These are phyloP conservation scores for Hippocampus guttulatus DNA, from an alignment of 2,113 vertebrate genomes.

Conservation along the genomic window DNA sequence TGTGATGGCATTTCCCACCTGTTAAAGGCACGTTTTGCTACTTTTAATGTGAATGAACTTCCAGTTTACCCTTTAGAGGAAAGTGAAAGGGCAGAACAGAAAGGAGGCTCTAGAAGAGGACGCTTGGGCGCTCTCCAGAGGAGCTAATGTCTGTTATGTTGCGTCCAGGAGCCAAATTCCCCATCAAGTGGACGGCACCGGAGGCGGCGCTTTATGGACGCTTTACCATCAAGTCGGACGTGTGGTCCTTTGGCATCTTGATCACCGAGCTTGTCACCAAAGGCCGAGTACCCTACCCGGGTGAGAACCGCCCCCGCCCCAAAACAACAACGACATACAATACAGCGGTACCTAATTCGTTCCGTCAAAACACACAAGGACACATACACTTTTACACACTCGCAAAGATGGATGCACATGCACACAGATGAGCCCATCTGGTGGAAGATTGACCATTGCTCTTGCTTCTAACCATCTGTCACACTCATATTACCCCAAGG, in stretches of 20 bases:
- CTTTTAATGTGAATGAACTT: not conserved
- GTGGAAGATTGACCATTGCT: slow-evolving; percentile 60
- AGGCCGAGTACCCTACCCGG: slow-evolving; percentile 94
- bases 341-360: too few relatives aligned
- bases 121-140: slow-evolving; percentile 31
- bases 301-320: slow-evolving; percentile 60
- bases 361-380: slow-evolving; percentile 6
- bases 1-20: not conserved
- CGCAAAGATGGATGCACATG: slow-evolving; percentile 13
- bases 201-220: slow-evolving; percentile 91
- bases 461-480: slow-evolving; percentile 70
- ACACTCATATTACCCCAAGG: slow-evolving; percentile 20
- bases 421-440: slow-evolving; percentile 65
- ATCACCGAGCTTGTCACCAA: slow-evolving; percentile 92
- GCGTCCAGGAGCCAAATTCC: slow-evolving; percentile 88
- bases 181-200: slow-evolving; percentile 95
- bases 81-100: not conserved
- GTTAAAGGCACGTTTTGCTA: not conserved
- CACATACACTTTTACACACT: slow-evolving; percentile 47
- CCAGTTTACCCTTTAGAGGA: not conserved
- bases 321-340: too few relatives aligned
- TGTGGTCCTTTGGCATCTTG: slow-evolving; percentile 95
- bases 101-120: not conserved
- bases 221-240: slow-evolving; percentile 96
- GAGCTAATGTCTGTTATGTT: not conserved